Evolutionary conservation across 2,888 invertebrate species (phyloP), one percentile per base, ranked within the genome.

Genomic region (Dendrolimus pini): DNA sequence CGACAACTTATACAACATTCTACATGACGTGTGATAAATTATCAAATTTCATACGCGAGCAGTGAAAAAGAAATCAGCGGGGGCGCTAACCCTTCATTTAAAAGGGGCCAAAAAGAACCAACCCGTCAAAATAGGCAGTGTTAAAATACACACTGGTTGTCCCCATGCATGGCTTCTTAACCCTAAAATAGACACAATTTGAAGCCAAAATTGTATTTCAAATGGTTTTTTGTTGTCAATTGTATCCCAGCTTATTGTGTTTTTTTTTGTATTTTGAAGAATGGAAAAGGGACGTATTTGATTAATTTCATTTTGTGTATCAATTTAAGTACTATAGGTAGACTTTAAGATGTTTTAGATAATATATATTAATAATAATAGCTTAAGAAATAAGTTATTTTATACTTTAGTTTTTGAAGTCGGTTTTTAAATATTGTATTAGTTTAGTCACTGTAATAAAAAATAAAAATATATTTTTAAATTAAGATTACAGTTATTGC

Each of bases 111-210:
- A 81, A 80, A 75, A 72, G 75, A 75, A 74, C 75, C 69, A 71
- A 69, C 80, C 79, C 76, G 74, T 84, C 80, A 81, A 83, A 88
- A 83, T 77, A 73, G 78, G 79, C 73, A 76, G 82, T 82, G 87
- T 88, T 86, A 89, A 88, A 84, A 85, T 82, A 87, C 86, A 85
- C 81, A 88, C 85, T 78, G 74, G 77, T 85, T 84, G 82, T 83
- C 80, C 70, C 72, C 69, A 73, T 75, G 79, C 82, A 80, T 74
- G 87, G 87, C 86, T 89, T 89, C 87, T 87, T 87, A 89, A 83
- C 87, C 84, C 85, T 78, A 75, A 77, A 75, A 79, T 85, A 86
- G 76, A 77, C 72, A 77, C 82, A 80, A 85, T 83, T 85, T 80
- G 75, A 75, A 80, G 79, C 83, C 82, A 73, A 83, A 84, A 85